Percentiles rank a stretch among this genome's conserved stretches.
Conservation (phyloP, 1,140 invertebrate genomes). For the Phymastichus coffea region DNA sequence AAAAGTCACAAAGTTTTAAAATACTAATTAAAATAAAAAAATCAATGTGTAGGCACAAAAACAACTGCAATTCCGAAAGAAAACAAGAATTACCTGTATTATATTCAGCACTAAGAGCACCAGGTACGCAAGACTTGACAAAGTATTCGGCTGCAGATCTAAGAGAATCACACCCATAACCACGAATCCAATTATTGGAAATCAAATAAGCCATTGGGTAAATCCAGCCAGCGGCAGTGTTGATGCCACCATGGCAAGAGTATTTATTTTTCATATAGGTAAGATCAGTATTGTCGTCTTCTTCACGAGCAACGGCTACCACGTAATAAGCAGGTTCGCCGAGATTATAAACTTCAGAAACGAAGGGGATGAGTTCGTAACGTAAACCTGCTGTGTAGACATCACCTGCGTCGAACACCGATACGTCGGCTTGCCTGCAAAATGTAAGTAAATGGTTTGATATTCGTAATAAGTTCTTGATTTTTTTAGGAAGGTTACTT, state of each 20-base stretch:
- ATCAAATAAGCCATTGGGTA: conserved; percentile 91
- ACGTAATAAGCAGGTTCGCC: conserved; percentile 87
- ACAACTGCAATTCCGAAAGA: not conserved
- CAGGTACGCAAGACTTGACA: conserved; percentile 86
- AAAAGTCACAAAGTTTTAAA: no score
- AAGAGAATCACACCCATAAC: conserved; percentile 87
- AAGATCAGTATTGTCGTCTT: conserved; percentile 82
- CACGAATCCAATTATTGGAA: conserved; percentile 89
- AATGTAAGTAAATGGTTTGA: not conserved
- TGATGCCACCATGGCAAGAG: conserved; percentile 91
- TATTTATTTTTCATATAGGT: conserved; percentile 85
- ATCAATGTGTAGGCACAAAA: no score
- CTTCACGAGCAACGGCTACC: conserved; percentile 89
- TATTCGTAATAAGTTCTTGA: no score
- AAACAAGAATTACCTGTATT: conserved; percentile 58
- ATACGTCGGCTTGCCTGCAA: conserved; percentile 74
- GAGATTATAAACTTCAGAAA: conserved; percentile 87
- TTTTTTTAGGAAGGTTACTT: no score
- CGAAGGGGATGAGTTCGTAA: conserved; percentile 80
- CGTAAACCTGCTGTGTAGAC: conserved; percentile 86
- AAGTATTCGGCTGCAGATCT: conserved; percentile 91
- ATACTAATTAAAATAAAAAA: no score
- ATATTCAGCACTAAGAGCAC: conserved; percentile 81
- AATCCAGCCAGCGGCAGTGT: conserved; percentile 92
- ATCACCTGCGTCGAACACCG: conserved; percentile 89